These are phyloP conservation scores for Ephestia elutella DNA, from an alignment of 1,140 invertebrate genomes.

Conservation along the genomic window DNA sequence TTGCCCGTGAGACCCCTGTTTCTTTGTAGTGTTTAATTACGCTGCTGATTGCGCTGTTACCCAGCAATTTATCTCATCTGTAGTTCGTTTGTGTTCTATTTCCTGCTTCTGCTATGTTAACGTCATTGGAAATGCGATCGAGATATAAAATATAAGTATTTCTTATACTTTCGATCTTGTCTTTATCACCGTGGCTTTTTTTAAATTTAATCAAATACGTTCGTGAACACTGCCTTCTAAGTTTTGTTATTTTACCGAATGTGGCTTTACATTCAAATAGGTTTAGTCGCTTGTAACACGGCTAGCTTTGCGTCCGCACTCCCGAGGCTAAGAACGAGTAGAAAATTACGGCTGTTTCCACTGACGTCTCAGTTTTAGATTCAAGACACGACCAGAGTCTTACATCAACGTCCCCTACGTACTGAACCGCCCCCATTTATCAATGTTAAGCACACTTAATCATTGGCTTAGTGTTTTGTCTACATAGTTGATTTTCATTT, in stretches of 20 bases:
- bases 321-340: background rate
- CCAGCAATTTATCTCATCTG: background rate
- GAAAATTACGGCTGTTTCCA: background rate
- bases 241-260: too few species aligned
- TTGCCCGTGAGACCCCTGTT: background rate
- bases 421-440: conserved; percentile 3
- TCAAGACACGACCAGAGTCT: background rate
- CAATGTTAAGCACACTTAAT: conserved; percentile 8
- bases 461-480: conserved; percentile 1
- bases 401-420: background rate
- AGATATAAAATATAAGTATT: background rate
- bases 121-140: background rate
- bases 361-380: conserved; percentile 7
- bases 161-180: too few species aligned
- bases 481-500: conserved; percentile 3
- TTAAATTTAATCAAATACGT: too few species aligned
- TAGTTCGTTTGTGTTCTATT: background rate
- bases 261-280: background rate
- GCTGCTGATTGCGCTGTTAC: background rate
- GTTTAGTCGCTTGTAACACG: background rate
- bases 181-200: too few species aligned
- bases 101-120: background rate
- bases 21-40: background rate
- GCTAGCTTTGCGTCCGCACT: background rate
- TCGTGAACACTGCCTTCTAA: too few species aligned